Conservation (phyloP, 2,113 vertebrate species). For the Odocoileus hemionus region DNA sequence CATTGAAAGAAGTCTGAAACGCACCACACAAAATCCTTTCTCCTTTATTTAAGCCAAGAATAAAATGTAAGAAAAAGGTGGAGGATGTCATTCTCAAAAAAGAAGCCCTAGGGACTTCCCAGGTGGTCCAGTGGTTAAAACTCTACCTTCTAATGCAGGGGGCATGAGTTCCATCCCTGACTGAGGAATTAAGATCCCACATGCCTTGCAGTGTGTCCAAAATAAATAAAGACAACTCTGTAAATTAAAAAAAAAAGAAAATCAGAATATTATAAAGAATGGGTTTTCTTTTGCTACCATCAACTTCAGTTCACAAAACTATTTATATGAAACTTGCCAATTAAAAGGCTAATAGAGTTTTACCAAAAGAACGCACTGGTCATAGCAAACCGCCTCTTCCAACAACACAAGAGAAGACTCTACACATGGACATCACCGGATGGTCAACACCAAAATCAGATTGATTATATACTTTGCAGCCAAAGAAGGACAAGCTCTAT, state of each 20-base stretch:
- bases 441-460: neutral
- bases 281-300: neutral
- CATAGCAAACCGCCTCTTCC: neutral
- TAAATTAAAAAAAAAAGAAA: neutral
- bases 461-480: neutral
- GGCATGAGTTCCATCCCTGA: neutral
- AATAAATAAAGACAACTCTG: neutral
- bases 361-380: neutral
- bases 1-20: neutral
- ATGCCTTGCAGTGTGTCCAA: neutral
- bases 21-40: neutral
- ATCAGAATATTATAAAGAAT: neutral
- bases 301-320: neutral
- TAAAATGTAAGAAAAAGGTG: neutral
- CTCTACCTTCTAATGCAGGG: neutral
- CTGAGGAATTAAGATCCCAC: neutral
- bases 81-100: neutral
- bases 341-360: neutral
- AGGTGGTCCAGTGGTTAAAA: neutral
- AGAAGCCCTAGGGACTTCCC: neutral
- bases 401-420: neutral
- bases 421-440: neutral
- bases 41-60: neutral
- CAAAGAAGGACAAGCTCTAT: neutral
- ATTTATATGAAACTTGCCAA: neutral